Evolutionary conservation across 1,140 invertebrate species (phyloP), one percentile per base, ranked within the genome.

Genomic region (Neocloeon triangulifer): DNA sequence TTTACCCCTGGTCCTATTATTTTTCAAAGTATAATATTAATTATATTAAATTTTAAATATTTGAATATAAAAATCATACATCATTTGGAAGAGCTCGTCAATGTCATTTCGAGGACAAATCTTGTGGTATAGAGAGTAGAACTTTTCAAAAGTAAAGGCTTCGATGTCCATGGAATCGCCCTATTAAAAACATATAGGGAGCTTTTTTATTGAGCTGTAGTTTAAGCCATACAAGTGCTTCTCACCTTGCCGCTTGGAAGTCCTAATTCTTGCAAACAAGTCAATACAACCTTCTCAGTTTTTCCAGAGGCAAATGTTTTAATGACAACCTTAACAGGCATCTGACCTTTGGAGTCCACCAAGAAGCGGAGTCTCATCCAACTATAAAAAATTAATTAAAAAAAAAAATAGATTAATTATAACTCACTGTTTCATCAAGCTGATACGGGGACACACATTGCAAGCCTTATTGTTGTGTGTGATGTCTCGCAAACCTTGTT

Each of bases 371-470:
- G 46, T 38, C 62, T 59, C 55, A 67, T 64, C 71, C 71, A 74
- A 50, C 67, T 70, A 48, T 33, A 53, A 29, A 29, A 23, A 23
- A 23, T 23, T 30, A 12, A 31, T 25, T n/a, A n/a, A n/a, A n/a
- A n/a, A n/a, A n/a, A n/a, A n/a, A n/a, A n/a, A n/a, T n/a, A n/a
- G n/a, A n/a, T n/a, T n/a, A n/a, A n/a, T n/a, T n/a, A 30, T 28
- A 39, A 79, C 85, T 71, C 72, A 97, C 91, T 98, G 92, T 65
- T 98, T 98, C 72, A 88, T 91, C 19, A 99, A 62, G 55, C 76
- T 89, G 22, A 73, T 94, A 45, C 77, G 73, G 4, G 86, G 82
- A 56, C 92, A 98, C 34, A 94, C 74, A 58, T 97, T 96, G 55
- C 75, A 88, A 41, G 79, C 82, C 67, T 95, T 96, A 57, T 81